phyloP scores from a whole-genome alignment of 2,888 invertebrate genomes.

The Chrysolina oricalcia region DNA sequence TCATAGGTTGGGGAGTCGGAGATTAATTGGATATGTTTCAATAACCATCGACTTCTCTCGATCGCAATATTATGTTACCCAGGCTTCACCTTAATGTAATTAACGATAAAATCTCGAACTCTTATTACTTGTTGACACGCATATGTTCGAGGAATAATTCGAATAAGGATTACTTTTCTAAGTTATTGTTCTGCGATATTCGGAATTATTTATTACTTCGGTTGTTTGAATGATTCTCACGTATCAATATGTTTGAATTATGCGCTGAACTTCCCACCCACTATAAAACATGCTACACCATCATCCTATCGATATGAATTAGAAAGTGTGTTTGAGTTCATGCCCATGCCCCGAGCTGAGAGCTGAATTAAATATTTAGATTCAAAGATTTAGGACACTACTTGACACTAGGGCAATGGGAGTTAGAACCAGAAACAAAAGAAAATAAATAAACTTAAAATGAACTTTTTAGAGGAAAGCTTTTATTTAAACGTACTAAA shows the following conservation, averaged over 20 bases:
- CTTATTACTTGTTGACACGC: slow-evolving; percentile 14
- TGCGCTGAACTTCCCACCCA: neutral
- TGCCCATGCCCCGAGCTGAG: no score
- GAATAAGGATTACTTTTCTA: neutral
- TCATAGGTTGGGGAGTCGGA: neutral
- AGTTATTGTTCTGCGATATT: neutral
- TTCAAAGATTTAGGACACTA: no score
- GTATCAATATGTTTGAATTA: neutral
- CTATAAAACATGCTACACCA: neutral
- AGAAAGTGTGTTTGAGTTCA: neutral
- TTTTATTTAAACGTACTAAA: no score
- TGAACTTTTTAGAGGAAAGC: no score
- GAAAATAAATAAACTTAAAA: no score
- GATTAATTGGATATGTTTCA: slow-evolving; percentile 10
- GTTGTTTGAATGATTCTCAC: neutral
- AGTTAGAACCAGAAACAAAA: no score
- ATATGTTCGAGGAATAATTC: neutral
- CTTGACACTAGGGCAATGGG: no score
- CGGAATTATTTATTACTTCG: neutral
- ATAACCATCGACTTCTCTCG: slow-evolving; percentile 3
- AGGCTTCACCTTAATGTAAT: slow-evolving; percentile 14
- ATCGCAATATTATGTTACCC: slow-evolving; percentile 3
- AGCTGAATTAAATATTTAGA: neutral
- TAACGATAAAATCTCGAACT: slow-evolving; percentile 15
- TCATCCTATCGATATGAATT: neutral